Conservation (phyloP, 1,140 invertebrate species). For the Aphelenchoides fujianensis region DNA sequence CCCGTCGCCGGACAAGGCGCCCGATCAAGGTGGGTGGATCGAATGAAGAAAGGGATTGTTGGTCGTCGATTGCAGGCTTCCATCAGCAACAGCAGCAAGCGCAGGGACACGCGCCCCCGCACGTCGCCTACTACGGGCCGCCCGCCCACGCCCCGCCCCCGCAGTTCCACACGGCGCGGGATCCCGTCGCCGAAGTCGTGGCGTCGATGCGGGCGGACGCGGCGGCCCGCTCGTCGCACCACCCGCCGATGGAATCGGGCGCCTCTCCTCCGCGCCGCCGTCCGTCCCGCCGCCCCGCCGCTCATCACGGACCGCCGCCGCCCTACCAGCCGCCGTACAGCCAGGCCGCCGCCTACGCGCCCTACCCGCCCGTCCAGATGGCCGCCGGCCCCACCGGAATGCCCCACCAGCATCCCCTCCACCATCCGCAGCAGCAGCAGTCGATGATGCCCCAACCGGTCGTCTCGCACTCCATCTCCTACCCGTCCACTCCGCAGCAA, state of each 20-base stretch:
- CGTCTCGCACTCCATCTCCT: neutral
- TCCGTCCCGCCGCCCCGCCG: neutral
- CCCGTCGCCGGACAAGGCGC: neutral
- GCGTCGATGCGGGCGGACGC: constrained; percentile 3
- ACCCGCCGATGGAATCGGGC: neutral
- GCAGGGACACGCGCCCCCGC: no score
- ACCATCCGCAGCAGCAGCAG: neutral
- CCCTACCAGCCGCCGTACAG: no score
- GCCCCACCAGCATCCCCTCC: neutral
- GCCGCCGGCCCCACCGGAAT: neutral
- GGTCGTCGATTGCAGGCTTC: no score
- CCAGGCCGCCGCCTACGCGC: neutral
- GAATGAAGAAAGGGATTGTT: no score
- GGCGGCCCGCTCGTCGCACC: neutral
- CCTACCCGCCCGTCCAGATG: neutral
- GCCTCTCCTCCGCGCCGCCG: neutral
- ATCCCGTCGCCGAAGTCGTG: constrained; percentile 9
- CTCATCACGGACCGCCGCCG: neutral
- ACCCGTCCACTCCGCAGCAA: neutral
- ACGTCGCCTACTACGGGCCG: no score
- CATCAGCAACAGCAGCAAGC: no score
- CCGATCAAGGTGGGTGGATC: no score
- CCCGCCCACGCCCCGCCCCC: no score
- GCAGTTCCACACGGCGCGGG: neutral
- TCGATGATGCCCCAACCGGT: neutral